phyloP scores from a whole-genome alignment of 2,888 invertebrate genomes.

The Vandiemenella viatica region DNA sequence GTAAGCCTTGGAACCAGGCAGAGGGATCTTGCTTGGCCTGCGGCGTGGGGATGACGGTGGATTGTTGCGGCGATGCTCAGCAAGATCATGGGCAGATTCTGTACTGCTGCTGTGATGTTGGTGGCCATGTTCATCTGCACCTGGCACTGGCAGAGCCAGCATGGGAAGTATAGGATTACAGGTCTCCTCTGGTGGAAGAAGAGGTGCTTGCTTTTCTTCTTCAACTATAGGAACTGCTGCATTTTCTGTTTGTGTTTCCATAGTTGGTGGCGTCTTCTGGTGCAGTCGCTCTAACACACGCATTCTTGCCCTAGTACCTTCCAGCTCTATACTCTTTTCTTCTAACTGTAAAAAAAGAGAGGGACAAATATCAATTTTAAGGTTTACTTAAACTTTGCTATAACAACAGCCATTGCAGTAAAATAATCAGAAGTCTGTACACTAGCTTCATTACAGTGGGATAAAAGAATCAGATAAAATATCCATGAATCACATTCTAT shows the following conservation, averaged over 20 bases:
- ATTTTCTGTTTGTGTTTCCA: slow-evolving; percentile 1
- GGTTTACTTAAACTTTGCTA: no score
- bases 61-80: slow-evolving; percentile 29
- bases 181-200: slow-evolving; percentile 10
- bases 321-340: slow-evolving; percentile 67
- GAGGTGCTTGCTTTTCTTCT: no score
- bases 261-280: slow-evolving; percentile 25
- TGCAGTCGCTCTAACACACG: slow-evolving; percentile 50
- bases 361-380: no score
- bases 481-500: no score
- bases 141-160: slow-evolving; percentile 17
- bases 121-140: not conserved
- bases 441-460: slow-evolving; percentile 1
- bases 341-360: slow-evolving; percentile 50
- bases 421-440: no score
- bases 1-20: slow-evolving; percentile 36
- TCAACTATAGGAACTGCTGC: no score
- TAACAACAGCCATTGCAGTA: no score
- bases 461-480: no score
- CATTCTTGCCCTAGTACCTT: slow-evolving; percentile 63
- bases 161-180: slow-evolving; percentile 20
- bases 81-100: slow-evolving; percentile 46
- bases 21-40: slow-evolving; percentile 56
- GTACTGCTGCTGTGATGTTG: slow-evolving; percentile 44
- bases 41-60: slow-evolving; percentile 26